Conservation (phyloP, 2,888 invertebrate genomes). For the Drosophila ochracea region DNA sequence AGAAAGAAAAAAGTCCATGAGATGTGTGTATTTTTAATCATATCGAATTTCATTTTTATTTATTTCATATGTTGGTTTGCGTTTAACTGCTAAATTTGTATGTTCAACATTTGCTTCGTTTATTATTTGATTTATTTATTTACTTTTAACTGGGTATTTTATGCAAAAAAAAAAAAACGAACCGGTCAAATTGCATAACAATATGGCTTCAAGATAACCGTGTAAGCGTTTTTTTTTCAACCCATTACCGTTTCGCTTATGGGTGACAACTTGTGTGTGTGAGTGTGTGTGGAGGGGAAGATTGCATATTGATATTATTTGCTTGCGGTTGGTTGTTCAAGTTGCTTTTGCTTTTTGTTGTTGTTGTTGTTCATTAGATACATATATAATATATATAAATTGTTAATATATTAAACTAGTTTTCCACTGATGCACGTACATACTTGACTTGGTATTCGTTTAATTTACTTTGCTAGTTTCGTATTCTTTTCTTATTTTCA, state of each 20-base stretch:
- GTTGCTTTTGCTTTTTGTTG: slow-evolving; percentile 25
- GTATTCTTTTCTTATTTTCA: slow-evolving; percentile 51
- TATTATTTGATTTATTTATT: slow-evolving; percentile 64
- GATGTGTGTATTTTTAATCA: slow-evolving; percentile 20
- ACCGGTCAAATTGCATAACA: slow-evolving; percentile 73
- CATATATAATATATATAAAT: slow-evolving; percentile 61
- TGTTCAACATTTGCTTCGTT: slow-evolving; percentile 76
- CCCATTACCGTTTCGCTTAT: slow-evolving; percentile 43
- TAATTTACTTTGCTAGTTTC: slow-evolving; percentile 73
- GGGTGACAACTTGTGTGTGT: slow-evolving; percentile 41
- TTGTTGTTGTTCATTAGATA: slow-evolving; percentile 51
- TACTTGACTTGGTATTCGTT: slow-evolving; percentile 73
- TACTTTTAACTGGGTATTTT: slow-evolving; percentile 69
- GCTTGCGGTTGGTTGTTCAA: slow-evolving; percentile 41
- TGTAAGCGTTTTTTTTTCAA: slow-evolving; percentile 50
- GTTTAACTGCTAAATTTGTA: slow-evolving; percentile 77
- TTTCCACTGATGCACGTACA: slow-evolving; percentile 64
- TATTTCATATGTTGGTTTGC: slow-evolving; percentile 70
- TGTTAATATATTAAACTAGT: slow-evolving; percentile 75
- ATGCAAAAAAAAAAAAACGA: slow-evolving; percentile 63
- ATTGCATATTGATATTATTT: slow-evolving; percentile 61
- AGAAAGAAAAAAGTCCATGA: not conserved
- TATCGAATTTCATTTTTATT: slow-evolving; percentile 65
- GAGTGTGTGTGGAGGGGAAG: slow-evolving; percentile 31
- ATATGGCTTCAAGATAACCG: slow-evolving; percentile 78